phyloP scores from a whole-genome alignment of 2,113 vertebrate genomes.

The Strigops habroptila region DNA sequence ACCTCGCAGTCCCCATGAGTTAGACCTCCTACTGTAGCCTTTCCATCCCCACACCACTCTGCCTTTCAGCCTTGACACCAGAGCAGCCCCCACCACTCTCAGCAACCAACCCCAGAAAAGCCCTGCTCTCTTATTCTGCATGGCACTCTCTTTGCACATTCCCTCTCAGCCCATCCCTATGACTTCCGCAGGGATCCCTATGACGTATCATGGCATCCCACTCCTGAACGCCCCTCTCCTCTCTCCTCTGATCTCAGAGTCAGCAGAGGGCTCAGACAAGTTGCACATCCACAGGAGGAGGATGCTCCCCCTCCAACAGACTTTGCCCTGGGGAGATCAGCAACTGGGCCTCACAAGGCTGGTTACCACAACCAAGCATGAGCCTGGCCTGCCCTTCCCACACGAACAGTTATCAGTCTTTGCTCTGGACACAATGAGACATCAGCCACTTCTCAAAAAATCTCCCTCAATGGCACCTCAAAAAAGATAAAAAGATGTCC shows the following conservation, averaged over 20 bases:
- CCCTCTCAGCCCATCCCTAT: background rate
- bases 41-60: background rate
- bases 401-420: background rate
- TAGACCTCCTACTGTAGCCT: background rate
- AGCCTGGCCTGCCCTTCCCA: background rate
- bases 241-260: background rate
- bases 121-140: background rate
- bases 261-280: background rate
- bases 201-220: background rate
- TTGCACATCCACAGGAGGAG: background rate
- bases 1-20: background rate
- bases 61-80: background rate
- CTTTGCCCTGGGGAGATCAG: background rate
- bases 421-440: background rate
- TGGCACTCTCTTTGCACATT: background rate
- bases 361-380: background rate
- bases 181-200: background rate
- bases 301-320: background rate
- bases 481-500: background rate
- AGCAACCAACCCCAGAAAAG: background rate
- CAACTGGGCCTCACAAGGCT: background rate
- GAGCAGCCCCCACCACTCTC: background rate
- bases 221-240: accelerated
- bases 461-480: background rate
- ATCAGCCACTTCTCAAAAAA: background rate